A percentile compares a stretch with the other conserved stretches of the same genome.
Evolutionary conservation across 2,113 vertebrate species (phyloP).

Genomic region (Vidua chalybeata): DNA sequence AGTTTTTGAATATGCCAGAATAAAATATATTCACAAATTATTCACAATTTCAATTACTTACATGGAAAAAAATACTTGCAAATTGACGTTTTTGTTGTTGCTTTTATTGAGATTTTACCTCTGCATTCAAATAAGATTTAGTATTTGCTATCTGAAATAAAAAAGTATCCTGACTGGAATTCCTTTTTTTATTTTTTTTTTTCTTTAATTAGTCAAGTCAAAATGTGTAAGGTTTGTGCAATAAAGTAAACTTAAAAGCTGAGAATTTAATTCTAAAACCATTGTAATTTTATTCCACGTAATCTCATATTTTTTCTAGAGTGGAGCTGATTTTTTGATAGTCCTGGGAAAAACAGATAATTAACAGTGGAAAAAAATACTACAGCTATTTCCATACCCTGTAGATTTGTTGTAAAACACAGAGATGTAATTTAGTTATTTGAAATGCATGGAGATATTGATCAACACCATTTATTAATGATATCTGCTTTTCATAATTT

Average conservation of each 20-base stretch:
- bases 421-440: background rate
- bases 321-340: background rate
- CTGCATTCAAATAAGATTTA: background rate
- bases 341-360: background rate
- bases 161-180: background rate
- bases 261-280: background rate
- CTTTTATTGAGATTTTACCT: background rate
- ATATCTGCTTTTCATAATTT: background rate
- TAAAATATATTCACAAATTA: background rate
- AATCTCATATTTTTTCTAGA: background rate
- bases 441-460: background rate
- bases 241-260: background rate
- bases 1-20: background rate
- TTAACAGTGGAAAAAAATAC: background rate
- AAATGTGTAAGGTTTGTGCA: background rate
- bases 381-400: background rate
- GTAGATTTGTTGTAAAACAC: background rate
- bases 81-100: background rate
- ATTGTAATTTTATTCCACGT: background rate
- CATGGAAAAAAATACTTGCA: background rate
- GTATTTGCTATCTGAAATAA: background rate
- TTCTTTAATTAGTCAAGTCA: background rate
- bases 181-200: background rate
- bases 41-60: background rate
- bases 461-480: background rate